phyloP scores from a whole-genome alignment of 1,140 invertebrate genomes.

The Meloidogyne hapla region DNA sequence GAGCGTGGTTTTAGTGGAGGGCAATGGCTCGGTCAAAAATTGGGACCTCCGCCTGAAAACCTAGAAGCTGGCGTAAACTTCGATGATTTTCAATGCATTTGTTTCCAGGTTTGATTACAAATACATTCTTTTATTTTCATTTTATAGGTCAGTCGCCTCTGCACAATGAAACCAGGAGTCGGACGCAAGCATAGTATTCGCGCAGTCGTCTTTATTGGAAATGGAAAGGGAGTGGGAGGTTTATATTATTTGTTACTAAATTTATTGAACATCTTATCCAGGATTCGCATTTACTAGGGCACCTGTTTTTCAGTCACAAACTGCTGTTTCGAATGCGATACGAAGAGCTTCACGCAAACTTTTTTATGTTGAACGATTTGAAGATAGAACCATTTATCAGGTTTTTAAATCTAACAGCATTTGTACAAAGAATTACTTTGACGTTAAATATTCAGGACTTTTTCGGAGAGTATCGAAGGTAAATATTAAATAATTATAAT shows the following conservation, averaged over 20 bases:
- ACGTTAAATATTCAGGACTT: conserved; percentile 93
- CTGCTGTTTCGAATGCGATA: conserved; percentile 57
- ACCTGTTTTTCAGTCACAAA: conserved; percentile 44
- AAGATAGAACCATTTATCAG: conserved; percentile 61
- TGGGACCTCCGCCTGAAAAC: conserved; percentile 65
- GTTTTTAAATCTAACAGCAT: conserved; percentile 15
- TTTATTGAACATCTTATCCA: neutral
- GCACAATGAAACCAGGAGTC: conserved; percentile 66
- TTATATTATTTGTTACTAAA: conserved; percentile 25
- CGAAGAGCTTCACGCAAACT: conserved; percentile 55
- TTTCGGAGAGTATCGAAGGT: conserved; percentile 80
- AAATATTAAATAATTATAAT: too few relatives aligned
- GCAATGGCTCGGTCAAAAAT: conserved; percentile 64
- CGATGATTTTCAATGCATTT: conserved; percentile 66
- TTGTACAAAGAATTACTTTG: conserved; percentile 47
- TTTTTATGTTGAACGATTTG: conserved; percentile 59
- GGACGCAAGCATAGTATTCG: conserved; percentile 64
- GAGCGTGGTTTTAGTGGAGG: conserved; percentile 66
- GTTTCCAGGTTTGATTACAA: conserved; percentile 64
- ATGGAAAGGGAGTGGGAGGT: conserved; percentile 66
- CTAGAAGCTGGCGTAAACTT: conserved; percentile 65
- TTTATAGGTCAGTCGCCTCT: conserved; percentile 65
- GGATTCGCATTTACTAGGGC: conserved; percentile 58
- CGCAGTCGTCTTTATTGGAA: conserved; percentile 66
- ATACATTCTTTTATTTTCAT: neutral